These are phyloP conservation scores for Ganaspis brasiliensis DNA, from an alignment of 2,888 invertebrate species.

Conservation along the genomic window DNA sequence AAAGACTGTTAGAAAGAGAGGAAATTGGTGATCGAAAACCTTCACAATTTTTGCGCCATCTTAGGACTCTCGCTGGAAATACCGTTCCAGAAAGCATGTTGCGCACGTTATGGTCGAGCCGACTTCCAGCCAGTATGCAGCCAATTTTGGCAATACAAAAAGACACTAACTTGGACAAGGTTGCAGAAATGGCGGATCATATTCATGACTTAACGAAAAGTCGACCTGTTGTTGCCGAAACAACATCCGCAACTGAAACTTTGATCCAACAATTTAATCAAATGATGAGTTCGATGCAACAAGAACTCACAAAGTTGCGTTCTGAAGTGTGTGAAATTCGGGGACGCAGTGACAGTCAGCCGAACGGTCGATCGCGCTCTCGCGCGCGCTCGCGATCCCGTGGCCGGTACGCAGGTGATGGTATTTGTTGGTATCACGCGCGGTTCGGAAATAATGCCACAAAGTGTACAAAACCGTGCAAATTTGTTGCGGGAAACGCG, in stretches of 20 bases:
- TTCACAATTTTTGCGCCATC: neutral
- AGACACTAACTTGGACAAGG: neutral
- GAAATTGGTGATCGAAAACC: neutral
- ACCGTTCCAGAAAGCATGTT: neutral
- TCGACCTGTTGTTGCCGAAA: slow-evolving; percentile 54
- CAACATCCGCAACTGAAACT: neutral
- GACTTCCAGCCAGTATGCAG: neutral
- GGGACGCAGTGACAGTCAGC: neutral
- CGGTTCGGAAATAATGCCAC: slow-evolving; percentile 46
- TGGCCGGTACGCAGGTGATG: slow-evolving; percentile 23
- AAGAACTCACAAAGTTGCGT: neutral
- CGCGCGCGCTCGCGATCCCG: neutral
- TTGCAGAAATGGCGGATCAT: slow-evolving; percentile 1
- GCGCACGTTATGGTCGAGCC: neutral
- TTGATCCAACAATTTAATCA: neutral
- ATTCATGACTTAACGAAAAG: neutral
- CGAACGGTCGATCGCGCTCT: neutral
- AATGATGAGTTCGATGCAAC: neutral
- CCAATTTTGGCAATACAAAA: neutral
- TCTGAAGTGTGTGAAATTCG: neutral
- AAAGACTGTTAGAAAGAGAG: neutral
- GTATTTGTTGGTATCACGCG: slow-evolving; percentile 48
- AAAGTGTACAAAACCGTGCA: neutral
- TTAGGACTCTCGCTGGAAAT: neutral
- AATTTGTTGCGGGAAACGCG: neutral